Evolutionary conservation across 2,888 invertebrate species (phyloP).

Genomic region (Ophion ventricosus): DNA sequence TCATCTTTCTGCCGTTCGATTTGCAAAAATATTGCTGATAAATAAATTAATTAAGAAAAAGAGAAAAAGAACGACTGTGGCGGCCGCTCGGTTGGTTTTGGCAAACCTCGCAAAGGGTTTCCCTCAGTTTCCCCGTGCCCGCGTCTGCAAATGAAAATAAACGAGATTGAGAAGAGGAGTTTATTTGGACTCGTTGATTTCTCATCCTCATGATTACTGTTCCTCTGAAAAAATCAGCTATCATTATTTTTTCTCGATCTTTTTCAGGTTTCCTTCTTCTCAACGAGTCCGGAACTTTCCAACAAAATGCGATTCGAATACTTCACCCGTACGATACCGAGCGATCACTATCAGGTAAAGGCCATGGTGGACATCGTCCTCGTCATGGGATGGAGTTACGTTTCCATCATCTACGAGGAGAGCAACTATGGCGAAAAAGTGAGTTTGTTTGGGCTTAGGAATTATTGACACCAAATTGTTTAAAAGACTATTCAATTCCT

Average conservation of each 20-base stretch:
- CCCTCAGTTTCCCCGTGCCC: too few species aligned
- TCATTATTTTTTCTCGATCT: not conserved
- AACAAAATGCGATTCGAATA: conserved; percentile 97
- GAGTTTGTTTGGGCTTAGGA: conserved; percentile 69
- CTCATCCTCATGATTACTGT: not conserved
- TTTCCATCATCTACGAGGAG: conserved; percentile 97
- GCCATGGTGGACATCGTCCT: conserved; percentile 97
- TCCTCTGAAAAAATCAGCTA: not conserved
- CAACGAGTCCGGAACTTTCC: conserved; percentile 96
- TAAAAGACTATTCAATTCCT: not conserved
- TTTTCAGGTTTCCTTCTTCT: conserved; percentile 96
- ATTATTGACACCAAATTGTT: not conserved
- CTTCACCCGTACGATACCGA: conserved; percentile 97
- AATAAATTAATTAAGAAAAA: not conserved
- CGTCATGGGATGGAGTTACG: conserved; percentile 95
- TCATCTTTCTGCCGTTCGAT: not conserved
- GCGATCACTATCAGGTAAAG: conserved; percentile 96
- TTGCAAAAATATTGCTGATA: not conserved
- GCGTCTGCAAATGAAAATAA: not conserved
- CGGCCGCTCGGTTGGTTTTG: too few species aligned
- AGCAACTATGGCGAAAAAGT: conserved; percentile 98
- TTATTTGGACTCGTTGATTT: not conserved
- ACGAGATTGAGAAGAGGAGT: not conserved
- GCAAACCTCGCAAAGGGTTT: too few species aligned
- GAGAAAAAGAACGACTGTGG: not conserved